These are phyloP conservation scores for Cephus pulcher DNA, from an alignment of 2,888 invertebrate genomes.

Conservation along the genomic window DNA sequence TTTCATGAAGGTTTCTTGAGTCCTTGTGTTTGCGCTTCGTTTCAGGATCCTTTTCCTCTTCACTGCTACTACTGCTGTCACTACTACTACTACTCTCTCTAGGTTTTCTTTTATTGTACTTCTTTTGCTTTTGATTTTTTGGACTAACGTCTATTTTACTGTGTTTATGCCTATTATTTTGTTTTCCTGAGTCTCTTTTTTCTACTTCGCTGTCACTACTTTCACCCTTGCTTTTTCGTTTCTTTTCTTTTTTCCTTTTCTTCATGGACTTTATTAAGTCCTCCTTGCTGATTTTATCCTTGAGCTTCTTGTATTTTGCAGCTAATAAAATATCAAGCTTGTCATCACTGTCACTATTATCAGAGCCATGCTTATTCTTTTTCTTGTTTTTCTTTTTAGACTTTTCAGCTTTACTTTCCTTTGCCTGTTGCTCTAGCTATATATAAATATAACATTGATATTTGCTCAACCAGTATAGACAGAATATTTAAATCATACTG, in stretches of 20 bases:
- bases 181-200: constrained; percentile 12
- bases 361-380: constrained; percentile 62
- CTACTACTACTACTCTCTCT: constrained; percentile 24
- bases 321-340: constrained; percentile 78
- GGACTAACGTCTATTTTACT: constrained; percentile 18
- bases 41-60: constrained; percentile 11
- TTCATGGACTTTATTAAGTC: constrained; percentile 58
- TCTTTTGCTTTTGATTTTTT: constrained; percentile 16
- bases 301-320: constrained; percentile 77
- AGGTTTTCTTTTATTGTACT: constrained; percentile 20
- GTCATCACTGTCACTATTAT: constrained; percentile 57
- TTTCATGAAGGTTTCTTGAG: constrained; percentile 9
- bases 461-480: constrained; percentile 54
- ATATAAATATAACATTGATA: constrained; percentile 56
- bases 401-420: constrained; percentile 57
- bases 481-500: neutral
- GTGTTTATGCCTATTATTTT: neutral
- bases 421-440: constrained; percentile 69
- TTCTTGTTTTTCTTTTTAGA: constrained; percentile 58
- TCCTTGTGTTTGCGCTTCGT: neutral
- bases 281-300: constrained; percentile 69
- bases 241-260: constrained; percentile 50
- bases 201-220: constrained; percentile 1
- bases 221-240: constrained; percentile 40
- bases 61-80: constrained; percentile 21